Evolutionary conservation across 2,888 invertebrate genomes (phyloP), one percentile per base, ranked within the genome.

Genomic region (Pseudolycoriella hygida): DNA sequence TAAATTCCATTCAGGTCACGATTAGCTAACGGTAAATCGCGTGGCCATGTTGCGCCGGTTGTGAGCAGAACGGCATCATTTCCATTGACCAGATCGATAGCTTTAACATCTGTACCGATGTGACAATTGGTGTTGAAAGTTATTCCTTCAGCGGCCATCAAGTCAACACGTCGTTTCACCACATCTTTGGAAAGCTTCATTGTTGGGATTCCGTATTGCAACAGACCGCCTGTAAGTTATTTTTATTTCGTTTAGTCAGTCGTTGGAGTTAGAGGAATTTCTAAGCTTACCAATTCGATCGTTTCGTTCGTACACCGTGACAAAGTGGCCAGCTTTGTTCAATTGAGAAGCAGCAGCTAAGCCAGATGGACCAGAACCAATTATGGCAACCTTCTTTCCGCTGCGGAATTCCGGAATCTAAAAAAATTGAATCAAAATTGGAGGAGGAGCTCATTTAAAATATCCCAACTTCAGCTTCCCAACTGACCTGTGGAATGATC

Each of bases 121-220:
- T 92, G 80, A 18, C 85, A 75, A 59, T 84, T 85, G 40, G 88
- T 86, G 60, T 88, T 84, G 70, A 98, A 98, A 40, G 60, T 56
- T 49, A 94, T 77, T 17, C 97, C 97, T 65, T 98, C 97, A 1
- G 78, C 83, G 11, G 78, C 73, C 69, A 98, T 70, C 42, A 98
- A 71, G 50, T 81, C 76, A 1, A 97, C 76, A 48, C 98, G 73
- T 5, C 97, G 70, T 56, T 87, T 84, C 0, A 98, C 93, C 45
- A 93, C 89, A 49, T 82, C 76, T 66, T 97, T 98, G 58, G 88
- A 83, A 10, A 98, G 71, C 68, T 98, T 98, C 97, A 98, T 98
- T 6, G 90, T 92, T 14, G 98, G 98, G 60, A 98, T 98, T 47
- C 98, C 98, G 65, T 98, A 98, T 59, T 93, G 89, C 42, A 98